phyloP scores from a whole-genome alignment of 23 tunicate genomes.

The Halocynthia roretzi region DNA sequence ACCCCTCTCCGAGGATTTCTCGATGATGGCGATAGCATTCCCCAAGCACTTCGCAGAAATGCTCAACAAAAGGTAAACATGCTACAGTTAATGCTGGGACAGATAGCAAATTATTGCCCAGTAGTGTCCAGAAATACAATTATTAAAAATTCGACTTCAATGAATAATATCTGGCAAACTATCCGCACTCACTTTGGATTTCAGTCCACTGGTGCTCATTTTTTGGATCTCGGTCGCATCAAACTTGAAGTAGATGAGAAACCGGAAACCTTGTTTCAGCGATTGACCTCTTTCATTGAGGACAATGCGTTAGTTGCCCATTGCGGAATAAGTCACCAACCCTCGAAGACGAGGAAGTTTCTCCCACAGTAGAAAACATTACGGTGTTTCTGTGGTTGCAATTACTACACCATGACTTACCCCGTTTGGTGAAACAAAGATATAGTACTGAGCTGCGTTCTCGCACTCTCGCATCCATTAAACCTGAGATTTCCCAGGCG shows the following conservation, averaged over 20 bases:
- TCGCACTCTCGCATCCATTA: neutral
- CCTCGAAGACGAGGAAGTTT: neutral
- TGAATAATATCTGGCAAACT: no score
- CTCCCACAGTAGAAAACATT: neutral
- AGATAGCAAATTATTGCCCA: no score
- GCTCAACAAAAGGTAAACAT: no score
- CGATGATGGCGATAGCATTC: no score
- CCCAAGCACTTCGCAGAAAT: no score
- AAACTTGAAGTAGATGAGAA: neutral
- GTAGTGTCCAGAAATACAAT: no score
- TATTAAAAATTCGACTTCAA: no score
- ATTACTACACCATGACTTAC: neutral
- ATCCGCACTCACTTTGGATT: no score
- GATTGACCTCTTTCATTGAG: neutral
- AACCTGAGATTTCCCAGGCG: neutral
- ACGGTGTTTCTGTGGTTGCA: neutral
- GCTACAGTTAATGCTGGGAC: no score
- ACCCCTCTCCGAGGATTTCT: no score
- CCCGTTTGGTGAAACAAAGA: neutral
- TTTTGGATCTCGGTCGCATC: neutral
- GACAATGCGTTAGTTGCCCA: neutral
- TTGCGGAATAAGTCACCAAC: neutral
- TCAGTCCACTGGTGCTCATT: slow-evolving; percentile 1
- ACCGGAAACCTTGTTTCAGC: neutral
- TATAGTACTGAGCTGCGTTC: neutral